phyloP scores from a whole-genome alignment of 2,113 vertebrate genomes.

The Pelecanus crispus region DNA sequence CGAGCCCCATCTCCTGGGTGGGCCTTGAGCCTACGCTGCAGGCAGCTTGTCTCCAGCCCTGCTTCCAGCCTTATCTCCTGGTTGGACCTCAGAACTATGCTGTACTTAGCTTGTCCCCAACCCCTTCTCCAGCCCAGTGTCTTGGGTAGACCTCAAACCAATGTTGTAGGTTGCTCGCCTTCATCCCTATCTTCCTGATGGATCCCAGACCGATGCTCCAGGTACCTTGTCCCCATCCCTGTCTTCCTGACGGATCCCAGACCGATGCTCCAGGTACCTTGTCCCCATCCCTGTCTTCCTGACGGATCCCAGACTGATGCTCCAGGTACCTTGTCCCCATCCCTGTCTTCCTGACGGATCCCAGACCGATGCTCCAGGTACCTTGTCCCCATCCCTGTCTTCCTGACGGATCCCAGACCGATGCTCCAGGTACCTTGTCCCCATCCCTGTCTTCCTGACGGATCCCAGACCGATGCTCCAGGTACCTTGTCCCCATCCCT shows the following conservation, averaged over 20 bases:
- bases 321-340: neutral
- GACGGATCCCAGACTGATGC: too few relatives aligned
- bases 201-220: rapidly evolving
- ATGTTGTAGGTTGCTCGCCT: rapidly evolving
- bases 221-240: neutral
- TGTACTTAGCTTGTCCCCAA: neutral
- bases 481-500: neutral
- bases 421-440: neutral
- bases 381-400: neutral
- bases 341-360: neutral
- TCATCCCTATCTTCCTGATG: neutral
- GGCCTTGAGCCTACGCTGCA: neutral
- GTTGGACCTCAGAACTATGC: neutral
- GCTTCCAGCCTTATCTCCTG: neutral
- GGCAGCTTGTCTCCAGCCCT: neutral
- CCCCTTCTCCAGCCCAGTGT: neutral
- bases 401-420: rapidly evolving
- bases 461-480: rapidly evolving
- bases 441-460: neutral
- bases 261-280: neutral
- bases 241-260: neutral
- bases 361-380: rapidly evolving
- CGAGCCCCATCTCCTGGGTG: neutral
- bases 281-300: neutral
- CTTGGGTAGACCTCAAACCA: neutral